Conservation (phyloP, 2,888 invertebrate genomes). For the Sipha maydis region DNA sequence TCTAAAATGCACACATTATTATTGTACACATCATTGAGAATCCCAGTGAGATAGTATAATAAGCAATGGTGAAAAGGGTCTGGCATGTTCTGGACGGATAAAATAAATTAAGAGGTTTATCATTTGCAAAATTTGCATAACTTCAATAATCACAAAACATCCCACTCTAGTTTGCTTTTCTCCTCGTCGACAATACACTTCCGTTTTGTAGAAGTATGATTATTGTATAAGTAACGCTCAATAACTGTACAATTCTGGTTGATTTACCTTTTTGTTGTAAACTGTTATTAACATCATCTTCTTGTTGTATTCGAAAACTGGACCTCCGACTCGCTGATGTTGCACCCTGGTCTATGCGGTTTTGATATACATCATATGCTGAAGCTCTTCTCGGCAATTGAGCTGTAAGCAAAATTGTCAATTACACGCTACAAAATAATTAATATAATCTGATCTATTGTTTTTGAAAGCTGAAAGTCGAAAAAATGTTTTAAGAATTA, state of each 20-base stretch:
- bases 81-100: conserved; percentile 42
- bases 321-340: conserved; percentile 67
- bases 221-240: not conserved
- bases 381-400: conserved; percentile 83
- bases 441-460: not conserved
- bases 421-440: not conserved
- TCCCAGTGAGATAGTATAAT: conserved; percentile 21
- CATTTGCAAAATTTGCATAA: conserved; percentile 41
- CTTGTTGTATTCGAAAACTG: conserved; percentile 67
- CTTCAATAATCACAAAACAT: conserved; percentile 25
- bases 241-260: conserved; percentile 23
- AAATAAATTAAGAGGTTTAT: conserved; percentile 32
- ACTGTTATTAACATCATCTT: conserved; percentile 64
- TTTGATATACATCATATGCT: conserved; percentile 79
- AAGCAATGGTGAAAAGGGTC: conserved; percentile 48
- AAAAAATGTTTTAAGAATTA: too few species aligned
- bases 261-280: conserved; percentile 52
- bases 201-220: too few species aligned
- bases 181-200: too few species aligned
- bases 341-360: conserved; percentile 60
- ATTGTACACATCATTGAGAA: not conserved
- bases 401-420: conserved; percentile 71
- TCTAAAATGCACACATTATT: not conserved
- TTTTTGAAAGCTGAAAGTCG: too few species aligned
- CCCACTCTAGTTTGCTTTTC: not conserved